A percentile compares a stretch with the other conserved stretches of the same genome.
phyloP scores from a whole-genome alignment of 2,797 vertebrate species.

The Sarcophilus harrisii region DNA sequence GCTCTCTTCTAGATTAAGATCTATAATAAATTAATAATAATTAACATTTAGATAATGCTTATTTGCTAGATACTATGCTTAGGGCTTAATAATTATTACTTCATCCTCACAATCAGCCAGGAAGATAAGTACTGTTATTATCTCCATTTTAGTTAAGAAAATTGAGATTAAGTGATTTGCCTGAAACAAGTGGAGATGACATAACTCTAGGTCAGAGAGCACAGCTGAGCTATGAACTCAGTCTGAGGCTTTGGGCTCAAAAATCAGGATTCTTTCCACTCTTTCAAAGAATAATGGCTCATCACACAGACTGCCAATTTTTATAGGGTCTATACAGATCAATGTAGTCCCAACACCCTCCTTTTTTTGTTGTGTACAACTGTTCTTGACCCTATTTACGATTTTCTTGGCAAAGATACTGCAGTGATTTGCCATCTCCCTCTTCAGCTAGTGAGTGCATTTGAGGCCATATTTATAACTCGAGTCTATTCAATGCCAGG shows the following conservation, averaged over 20 bases:
- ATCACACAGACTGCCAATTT: too few relatives aligned
- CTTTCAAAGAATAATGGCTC: too few relatives aligned
- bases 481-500: background rate
- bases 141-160: slow-evolving; percentile 5
- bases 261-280: too few relatives aligned
- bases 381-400: too few relatives aligned
- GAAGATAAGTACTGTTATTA: background rate
- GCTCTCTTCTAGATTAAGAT: slow-evolving; percentile 1
- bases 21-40: background rate
- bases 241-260: too few relatives aligned
- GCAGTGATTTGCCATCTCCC: background rate
- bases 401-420: too few relatives aligned
- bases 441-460: slow-evolving; percentile 2
- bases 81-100: background rate
- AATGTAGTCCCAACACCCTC: too few relatives aligned
- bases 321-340: too few relatives aligned
- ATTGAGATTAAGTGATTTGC: background rate
- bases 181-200: background rate
- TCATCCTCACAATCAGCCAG: slow-evolving; percentile 22
- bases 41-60: background rate
- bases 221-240: too few relatives aligned
- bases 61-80: slow-evolving; percentile 7
- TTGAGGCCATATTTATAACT: background rate
- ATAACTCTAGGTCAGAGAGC: too few relatives aligned
- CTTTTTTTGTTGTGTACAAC: too few relatives aligned